Percentiles rank a stretch among this genome's conserved stretches.
phyloP scores from a whole-genome alignment of 2,888 invertebrate species.

The Aricia artaxerxes region DNA sequence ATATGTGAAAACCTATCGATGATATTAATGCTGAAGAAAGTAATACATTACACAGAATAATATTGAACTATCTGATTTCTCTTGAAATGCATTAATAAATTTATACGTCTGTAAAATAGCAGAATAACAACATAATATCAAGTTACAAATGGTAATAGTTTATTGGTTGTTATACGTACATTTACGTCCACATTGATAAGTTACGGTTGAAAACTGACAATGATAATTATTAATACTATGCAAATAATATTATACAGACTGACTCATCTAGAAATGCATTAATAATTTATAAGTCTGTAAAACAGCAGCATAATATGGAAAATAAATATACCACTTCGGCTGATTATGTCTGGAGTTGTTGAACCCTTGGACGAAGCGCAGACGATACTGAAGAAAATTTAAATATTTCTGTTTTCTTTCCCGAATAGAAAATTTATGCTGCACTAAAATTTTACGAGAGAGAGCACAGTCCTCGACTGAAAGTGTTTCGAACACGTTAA shows the following conservation, averaged over 20 bases:
- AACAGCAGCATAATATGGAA: neutral
- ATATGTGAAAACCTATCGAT: neutral
- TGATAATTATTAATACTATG: neutral
- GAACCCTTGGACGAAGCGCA: neutral
- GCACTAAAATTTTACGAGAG: constrained; percentile 21
- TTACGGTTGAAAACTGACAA: neutral
- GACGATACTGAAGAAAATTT: neutral
- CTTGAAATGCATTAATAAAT: too few species aligned
- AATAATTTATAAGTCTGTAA: neutral
- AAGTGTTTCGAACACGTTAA: constrained; percentile 19
- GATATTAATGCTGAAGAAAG: neutral
- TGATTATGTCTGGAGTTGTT: neutral
- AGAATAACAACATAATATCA: neutral
- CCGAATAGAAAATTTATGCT: constrained; percentile 7
- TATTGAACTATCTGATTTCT: too few species aligned
- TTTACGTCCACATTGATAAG: too few species aligned
- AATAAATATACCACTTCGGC: neutral
- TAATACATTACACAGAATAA: neutral
- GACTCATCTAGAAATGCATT: neutral
- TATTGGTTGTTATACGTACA: neutral
- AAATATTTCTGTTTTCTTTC: constrained; percentile 20
- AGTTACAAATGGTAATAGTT: neutral
- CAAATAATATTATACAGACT: neutral
- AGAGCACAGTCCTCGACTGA: constrained; percentile 11
- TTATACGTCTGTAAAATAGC: neutral